Conservation (phyloP, 2,888 invertebrate species). For the Pachycephus smyrnensis region DNA sequence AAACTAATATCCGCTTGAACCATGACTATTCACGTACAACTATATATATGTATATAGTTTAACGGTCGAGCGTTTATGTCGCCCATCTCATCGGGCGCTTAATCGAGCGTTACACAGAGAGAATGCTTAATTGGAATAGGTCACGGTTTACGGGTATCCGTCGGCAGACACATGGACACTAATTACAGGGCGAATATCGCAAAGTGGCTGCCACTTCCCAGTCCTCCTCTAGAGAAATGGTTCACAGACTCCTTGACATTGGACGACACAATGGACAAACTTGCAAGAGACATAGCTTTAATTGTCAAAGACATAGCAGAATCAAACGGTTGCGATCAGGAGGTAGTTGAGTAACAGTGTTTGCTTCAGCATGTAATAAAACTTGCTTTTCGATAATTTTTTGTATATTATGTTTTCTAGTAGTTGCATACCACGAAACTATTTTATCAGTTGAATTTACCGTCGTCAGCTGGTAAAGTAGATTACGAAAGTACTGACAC, state of each 20-base stretch:
- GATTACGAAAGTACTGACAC: background rate
- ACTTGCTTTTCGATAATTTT: background rate
- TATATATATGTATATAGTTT: background rate
- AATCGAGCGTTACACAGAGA: background rate
- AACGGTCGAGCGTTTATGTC: background rate
- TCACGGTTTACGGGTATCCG: background rate
- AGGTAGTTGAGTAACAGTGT: slow-evolving; percentile 33
- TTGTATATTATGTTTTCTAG: background rate
- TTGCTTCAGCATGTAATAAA: slow-evolving; percentile 3
- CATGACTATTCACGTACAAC: background rate
- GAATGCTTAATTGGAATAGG: background rate
- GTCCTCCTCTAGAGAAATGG: slow-evolving; percentile 48
- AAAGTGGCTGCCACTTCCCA: slow-evolving; percentile 54
- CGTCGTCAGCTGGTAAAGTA: background rate
- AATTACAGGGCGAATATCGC: slow-evolving; percentile 57
- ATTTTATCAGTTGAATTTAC: background rate
- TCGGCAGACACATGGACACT: slow-evolving; percentile 35
- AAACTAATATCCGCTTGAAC: background rate
- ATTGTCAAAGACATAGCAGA: slow-evolving; percentile 39
- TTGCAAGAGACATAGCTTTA: slow-evolving; percentile 43
- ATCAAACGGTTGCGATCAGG: slow-evolving; percentile 36
- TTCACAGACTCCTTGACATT: slow-evolving; percentile 44
- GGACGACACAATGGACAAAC: slow-evolving; percentile 42
- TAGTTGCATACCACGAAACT: background rate
- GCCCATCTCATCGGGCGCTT: background rate